Conservation (phyloP, 2,113 vertebrate species). For the Erpornis zantholeuca region DNA sequence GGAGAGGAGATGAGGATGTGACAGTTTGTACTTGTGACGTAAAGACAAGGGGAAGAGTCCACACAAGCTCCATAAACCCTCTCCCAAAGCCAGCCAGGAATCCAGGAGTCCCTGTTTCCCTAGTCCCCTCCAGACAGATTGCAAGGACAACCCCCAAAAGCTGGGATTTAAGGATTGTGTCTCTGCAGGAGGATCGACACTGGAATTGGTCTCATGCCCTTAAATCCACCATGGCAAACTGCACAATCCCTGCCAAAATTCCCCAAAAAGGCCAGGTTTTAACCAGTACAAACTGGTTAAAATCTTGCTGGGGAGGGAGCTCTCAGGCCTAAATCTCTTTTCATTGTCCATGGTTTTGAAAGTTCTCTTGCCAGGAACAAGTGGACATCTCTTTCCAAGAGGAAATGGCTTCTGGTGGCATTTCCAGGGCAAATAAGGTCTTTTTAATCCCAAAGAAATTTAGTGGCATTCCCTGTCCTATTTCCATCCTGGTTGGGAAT, state of each 20-base stretch:
- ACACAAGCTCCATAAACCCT: not conserved
- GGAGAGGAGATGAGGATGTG: not conserved
- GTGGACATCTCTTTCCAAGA: not conserved
- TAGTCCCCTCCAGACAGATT: not conserved
- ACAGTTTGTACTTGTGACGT: not conserved
- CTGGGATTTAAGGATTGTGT: not conserved
- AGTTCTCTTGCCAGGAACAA: not conserved
- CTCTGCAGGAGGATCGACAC: not conserved
- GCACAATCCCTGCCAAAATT: not conserved
- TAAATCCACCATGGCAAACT: not conserved
- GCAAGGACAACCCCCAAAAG: not conserved
- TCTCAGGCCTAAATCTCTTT: not conserved
- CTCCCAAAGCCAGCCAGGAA: not conserved
- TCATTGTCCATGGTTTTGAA: not conserved
- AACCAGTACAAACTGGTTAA: no score
- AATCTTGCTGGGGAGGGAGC: not conserved
- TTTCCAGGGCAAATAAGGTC: not conserved
- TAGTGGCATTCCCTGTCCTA: not conserved
- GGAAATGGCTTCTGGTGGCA: not conserved
- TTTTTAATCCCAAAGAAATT: not conserved
- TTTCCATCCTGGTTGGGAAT: not conserved
- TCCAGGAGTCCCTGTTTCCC: not conserved
- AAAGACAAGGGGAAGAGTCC: not conserved
- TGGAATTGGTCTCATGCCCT: accelerated
- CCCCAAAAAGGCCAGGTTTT: accelerated